These are phyloP conservation scores for Scaeva pyrastri DNA, from an alignment of 2,888 invertebrate species.

Conservation along the genomic window DNA sequence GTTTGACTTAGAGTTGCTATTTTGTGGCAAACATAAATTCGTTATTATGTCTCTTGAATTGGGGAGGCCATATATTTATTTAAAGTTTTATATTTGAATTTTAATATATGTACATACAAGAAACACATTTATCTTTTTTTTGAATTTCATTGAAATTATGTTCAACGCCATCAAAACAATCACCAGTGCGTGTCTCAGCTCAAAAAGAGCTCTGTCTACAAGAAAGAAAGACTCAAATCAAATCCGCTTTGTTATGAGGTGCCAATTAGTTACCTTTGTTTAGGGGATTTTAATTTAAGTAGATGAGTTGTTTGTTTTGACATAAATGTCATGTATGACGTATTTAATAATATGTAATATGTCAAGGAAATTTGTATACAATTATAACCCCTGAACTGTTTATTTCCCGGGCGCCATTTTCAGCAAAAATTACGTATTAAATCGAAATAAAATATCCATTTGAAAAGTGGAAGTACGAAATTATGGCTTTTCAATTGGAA, in stretches of 20 bases:
- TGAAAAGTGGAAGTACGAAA: no score
- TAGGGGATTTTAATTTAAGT: no score
- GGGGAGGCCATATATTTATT: background rate
- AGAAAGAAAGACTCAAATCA: background rate
- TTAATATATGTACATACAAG: no score
- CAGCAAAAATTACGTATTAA: no score
- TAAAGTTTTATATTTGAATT: conserved; percentile 14
- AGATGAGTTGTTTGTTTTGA: no score
- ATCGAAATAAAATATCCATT: no score
- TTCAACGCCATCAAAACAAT: background rate
- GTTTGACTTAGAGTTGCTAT: conserved; percentile 22
- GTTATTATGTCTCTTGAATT: background rate
- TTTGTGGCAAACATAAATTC: conserved; percentile 17
- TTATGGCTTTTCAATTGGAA: no score
- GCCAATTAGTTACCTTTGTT: background rate
- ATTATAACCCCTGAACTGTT: no score
- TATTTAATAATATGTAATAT: no score
- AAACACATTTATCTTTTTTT: background rate
- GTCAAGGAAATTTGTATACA: no score
- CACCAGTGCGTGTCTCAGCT: background rate
- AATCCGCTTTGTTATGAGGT: background rate
- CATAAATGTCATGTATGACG: no score
- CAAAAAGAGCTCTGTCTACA: background rate
- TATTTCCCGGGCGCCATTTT: no score
- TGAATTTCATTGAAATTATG: background rate